Base-by-base conservation (phyloP, 2,888 invertebrate genomes). In the Diplazon laetatorius region DNA sequence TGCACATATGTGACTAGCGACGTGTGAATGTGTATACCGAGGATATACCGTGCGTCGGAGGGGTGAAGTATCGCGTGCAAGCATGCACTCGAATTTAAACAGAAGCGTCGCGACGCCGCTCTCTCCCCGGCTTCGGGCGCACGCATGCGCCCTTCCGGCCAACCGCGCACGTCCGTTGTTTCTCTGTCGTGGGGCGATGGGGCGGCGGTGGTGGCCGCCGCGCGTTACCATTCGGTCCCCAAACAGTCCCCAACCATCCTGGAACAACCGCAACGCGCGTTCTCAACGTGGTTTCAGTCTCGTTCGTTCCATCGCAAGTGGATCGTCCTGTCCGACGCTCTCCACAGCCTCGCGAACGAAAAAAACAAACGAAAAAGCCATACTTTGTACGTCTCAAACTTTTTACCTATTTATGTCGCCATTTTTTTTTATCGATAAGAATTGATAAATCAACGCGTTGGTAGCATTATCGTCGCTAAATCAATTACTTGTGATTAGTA, bases 31-130 rank as follows among this genome's bases (percentile, higher is more conserved):
- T 55, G 39, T 48, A 18, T n/a, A n/a, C n/a, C 30, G 30, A 30
- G 30, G 30, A 30, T 30, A 2, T 5, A 30, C 30, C 2, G 4
- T 6, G 30, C 30, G 30, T 5, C 30, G 30, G 12, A 9, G 37
- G 25, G 52, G 30, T 39, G 39, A 48, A 37, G 14, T 30, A 72
- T 68, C 39, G 77, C 68, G 76, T 72, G 78, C 73, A 48, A 35
- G 73, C 37, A 57, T 50, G 46, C 39, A 62, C 73, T 73, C 39
- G 59, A 73, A 66, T 69, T 69, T 60, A 59, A 63, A 37, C 55
- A 69, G 30, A 68, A 69, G 57, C 73, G 59, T 63, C 44, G 39
- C 14, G 73, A 73, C 77, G 73, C 78, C n/a, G n/a, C n/a, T n/a
- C n/a, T n/a, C n/a, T n/a, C n/a, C 78, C 25, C 30, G 39, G 1